Evolutionary conservation across 2,888 invertebrate genomes (phyloP).

Genomic region (Antitype chi): DNA sequence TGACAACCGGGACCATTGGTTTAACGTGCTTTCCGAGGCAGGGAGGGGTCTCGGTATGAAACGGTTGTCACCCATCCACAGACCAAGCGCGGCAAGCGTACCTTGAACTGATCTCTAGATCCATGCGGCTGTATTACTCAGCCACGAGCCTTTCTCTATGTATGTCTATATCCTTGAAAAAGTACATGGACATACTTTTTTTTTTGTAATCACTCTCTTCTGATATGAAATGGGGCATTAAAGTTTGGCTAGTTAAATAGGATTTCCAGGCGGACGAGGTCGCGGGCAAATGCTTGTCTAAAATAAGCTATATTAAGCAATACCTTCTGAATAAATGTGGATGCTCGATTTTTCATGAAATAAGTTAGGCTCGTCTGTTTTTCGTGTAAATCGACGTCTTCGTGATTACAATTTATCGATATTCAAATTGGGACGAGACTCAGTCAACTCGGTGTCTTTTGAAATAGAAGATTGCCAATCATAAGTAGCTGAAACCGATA

Average conservation of each 20-base stretch:
- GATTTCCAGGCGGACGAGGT: background rate
- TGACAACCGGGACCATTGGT: too few species aligned
- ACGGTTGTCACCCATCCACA: too few species aligned
- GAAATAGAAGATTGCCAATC: slow-evolving; percentile 52
- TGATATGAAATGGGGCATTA: background rate
- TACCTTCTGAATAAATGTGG: slow-evolving; percentile 44
- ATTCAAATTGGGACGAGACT: slow-evolving; percentile 54
- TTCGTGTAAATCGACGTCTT: slow-evolving; percentile 15
- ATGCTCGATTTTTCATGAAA: slow-evolving; percentile 27
- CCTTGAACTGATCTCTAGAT: too few species aligned
- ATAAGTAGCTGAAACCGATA: slow-evolving; percentile 12
- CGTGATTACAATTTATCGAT: slow-evolving; percentile 57
- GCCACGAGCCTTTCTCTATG: too few species aligned
- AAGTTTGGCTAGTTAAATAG: background rate
- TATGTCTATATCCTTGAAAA: background rate
- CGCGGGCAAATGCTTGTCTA: slow-evolving; percentile 1
- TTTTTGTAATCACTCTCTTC: background rate
- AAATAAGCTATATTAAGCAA: slow-evolving; percentile 68
- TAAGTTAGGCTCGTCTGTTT: slow-evolving; percentile 27
- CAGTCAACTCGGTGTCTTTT: slow-evolving; percentile 29
- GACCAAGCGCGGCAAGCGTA: too few species aligned
- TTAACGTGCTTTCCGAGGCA: too few species aligned
- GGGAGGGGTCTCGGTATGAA: too few species aligned
- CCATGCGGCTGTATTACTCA: too few species aligned
- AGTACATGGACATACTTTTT: background rate